phyloP scores from a whole-genome alignment of 2,113 vertebrate species.

The Amblyopsis rosae region DNA sequence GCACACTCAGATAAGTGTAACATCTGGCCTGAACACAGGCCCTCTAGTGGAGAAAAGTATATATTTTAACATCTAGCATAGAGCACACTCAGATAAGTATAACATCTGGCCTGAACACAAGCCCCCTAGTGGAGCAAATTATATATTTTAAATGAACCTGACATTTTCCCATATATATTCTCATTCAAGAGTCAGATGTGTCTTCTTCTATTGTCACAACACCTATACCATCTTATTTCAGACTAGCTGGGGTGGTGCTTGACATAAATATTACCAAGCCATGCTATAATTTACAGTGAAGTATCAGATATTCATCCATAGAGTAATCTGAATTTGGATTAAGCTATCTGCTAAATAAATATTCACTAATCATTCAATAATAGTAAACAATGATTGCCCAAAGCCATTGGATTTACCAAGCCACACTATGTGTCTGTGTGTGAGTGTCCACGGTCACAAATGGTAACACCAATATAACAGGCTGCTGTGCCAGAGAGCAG shows the following conservation, averaged over 20 bases:
- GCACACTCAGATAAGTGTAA: constrained; percentile 32
- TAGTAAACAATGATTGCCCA: not conserved
- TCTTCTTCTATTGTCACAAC: too few relatives aligned
- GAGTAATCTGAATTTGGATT: too few relatives aligned
- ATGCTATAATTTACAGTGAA: too few relatives aligned
- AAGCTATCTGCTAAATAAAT: too few relatives aligned
- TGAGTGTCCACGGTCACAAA: constrained; percentile 36
- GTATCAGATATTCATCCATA: too few relatives aligned
- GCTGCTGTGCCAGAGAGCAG: constrained; percentile 35
- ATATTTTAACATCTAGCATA: not conserved
- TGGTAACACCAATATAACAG: constrained; percentile 38
- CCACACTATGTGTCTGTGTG: not conserved
- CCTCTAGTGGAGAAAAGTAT: not conserved
- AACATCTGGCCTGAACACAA: constrained; percentile 44
- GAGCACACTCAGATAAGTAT: constrained; percentile 31
- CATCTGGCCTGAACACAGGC: constrained; percentile 41
- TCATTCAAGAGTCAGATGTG: too few relatives aligned
- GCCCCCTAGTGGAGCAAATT: not conserved
- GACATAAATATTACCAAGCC: too few relatives aligned
- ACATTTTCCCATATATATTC: not conserved
- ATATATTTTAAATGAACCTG: constrained; percentile 4
- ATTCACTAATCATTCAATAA: too few relatives aligned
- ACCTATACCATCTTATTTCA: too few relatives aligned
- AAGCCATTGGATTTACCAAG: constrained; percentile 8
- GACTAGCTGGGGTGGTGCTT: too few relatives aligned